Percentiles rank a stretch among this genome's conserved stretches.
These are phyloP conservation scores for Threskiornis aethiopicus DNA, from an alignment of 2,797 vertebrate species.

Conservation along the genomic window DNA sequence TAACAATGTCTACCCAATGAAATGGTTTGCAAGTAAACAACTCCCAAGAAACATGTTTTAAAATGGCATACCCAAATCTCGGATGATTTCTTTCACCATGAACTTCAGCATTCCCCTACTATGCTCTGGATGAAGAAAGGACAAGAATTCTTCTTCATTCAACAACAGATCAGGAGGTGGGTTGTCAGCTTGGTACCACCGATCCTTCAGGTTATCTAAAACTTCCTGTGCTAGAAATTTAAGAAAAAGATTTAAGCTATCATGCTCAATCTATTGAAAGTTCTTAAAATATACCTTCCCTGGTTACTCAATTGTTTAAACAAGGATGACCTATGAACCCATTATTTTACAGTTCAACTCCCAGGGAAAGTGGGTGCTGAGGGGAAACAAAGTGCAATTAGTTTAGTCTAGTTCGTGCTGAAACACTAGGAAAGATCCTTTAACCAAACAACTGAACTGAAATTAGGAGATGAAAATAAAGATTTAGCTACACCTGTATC, in stretches of 20 bases:
- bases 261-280: not conserved
- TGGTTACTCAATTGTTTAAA: not conserved
- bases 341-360: not conserved
- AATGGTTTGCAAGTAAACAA: not conserved
- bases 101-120: conserved; percentile 94
- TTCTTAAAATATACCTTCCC: not conserved
- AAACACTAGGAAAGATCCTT: not conserved
- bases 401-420: not conserved
- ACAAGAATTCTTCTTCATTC: conserved; percentile 91
- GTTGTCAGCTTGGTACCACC: conserved; percentile 96
- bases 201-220: conserved; percentile 93
- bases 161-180: conserved; percentile 89
- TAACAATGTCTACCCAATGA: not conserved
- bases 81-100: conserved; percentile 96
- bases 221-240: conserved; percentile 89
- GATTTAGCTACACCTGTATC: not conserved
- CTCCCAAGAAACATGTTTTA: not conserved
- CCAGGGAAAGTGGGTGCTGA: not conserved
- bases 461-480: not conserved
- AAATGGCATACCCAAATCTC: conserved; percentile 84
- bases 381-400: not conserved
- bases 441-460: not conserved
- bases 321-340: not conserved
- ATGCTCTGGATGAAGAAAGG: conserved; percentile 95
- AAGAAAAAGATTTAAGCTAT: not conserved